These are phyloP conservation scores for Excalfactoria chinensis DNA, from an alignment of 2,113 vertebrate species.

Conservation along the genomic window DNA sequence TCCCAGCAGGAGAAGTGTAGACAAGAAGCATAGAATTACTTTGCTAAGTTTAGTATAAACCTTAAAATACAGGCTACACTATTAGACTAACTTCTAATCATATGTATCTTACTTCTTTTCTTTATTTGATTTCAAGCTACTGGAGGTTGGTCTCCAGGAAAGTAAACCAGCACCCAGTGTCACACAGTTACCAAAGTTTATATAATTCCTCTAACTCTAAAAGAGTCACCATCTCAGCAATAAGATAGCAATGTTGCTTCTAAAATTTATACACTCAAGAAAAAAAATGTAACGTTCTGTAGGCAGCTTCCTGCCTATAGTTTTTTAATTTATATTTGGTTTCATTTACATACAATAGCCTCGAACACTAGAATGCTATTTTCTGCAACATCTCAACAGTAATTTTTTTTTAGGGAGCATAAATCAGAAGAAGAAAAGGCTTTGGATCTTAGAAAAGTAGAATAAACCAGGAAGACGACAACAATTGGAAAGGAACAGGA, in stretches of 20 bases:
- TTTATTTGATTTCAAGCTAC: neutral
- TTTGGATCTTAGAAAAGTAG: neutral
- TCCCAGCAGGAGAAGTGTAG: neutral
- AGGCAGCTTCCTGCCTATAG: neutral
- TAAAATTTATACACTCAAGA: neutral
- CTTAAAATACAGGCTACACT: neutral
- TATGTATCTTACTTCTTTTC: neutral
- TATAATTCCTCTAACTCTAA: neutral
- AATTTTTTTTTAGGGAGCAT: neutral
- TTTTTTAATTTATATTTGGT: neutral
- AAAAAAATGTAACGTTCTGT: neutral
- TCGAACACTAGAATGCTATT: neutral
- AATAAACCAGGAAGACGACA: slow-evolving; percentile 5
- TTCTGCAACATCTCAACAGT: neutral
- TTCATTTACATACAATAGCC: neutral
- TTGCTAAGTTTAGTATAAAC: neutral
- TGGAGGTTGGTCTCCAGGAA: neutral
- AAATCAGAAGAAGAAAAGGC: neutral
- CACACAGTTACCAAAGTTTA: neutral
- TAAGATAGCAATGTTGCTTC: neutral
- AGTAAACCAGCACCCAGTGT: neutral
- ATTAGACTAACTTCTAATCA: neutral
- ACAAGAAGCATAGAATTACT: neutral
- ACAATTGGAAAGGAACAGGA: slow-evolving; percentile 2
- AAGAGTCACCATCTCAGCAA: neutral